A percentile compares a stretch with the other conserved stretches of the same genome.
phyloP scores from a whole-genome alignment of 1,140 invertebrate species.

The Trichogramma pretiosum region DNA sequence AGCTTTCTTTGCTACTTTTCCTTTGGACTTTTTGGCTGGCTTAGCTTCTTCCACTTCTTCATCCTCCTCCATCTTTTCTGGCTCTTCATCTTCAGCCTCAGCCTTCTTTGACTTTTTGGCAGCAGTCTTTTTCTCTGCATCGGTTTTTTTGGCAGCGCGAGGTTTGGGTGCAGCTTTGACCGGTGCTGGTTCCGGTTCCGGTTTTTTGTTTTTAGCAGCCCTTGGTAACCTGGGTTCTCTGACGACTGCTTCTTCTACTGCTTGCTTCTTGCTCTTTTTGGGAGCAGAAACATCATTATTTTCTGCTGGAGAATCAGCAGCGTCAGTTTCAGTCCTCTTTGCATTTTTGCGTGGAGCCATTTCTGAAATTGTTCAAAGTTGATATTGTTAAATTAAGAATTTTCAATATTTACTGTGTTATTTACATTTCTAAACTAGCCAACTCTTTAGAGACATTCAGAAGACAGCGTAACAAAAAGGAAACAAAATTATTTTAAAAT shows the following conservation, averaged over 20 bases:
- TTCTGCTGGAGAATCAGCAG: constrained; percentile 1
- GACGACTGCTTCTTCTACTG: neutral
- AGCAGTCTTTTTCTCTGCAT: constrained; percentile 12
- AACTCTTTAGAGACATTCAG: no score
- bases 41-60: constrained; percentile 12
- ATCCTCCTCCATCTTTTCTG: constrained; percentile 5
- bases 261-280: constrained; percentile 14
- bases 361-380: no score
- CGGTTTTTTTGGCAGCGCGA: constrained; percentile 11
- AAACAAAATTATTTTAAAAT: no score
- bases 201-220: constrained; percentile 20
- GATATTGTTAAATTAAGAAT: no score
- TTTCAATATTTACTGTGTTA: no score
- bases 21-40: constrained; percentile 16
- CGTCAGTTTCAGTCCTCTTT: constrained; percentile 16
- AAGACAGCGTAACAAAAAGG: no score
- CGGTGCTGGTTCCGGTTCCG: constrained; percentile 12
- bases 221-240: constrained; percentile 19
- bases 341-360: constrained; percentile 17
- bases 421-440: no score
- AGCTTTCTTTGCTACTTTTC: constrained; percentile 11
- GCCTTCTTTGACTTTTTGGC: constrained; percentile 15
- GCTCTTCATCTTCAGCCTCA: constrained; percentile 10
- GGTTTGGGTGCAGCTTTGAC: constrained; percentile 9
- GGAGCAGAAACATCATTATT: constrained; percentile 19